These are phyloP conservation scores for Platypus cylindrus DNA, from an alignment of 2,888 invertebrate genomes.

Conservation along the genomic window DNA sequence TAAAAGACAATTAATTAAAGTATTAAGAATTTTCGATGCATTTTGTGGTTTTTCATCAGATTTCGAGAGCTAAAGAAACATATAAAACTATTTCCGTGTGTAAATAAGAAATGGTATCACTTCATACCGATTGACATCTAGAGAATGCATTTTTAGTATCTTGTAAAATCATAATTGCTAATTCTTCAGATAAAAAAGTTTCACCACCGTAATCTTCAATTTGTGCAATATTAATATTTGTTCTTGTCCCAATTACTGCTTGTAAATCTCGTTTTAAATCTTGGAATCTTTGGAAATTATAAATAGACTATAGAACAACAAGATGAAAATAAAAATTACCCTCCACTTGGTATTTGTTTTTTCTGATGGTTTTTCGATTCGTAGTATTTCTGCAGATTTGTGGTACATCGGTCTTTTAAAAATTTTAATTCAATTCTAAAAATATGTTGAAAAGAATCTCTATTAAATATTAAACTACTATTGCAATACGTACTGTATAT, in stretches of 20 bases:
- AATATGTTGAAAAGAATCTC: slow-evolving; percentile 13
- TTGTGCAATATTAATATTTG: slow-evolving; percentile 86
- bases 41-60: slow-evolving; percentile 64
- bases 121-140: slow-evolving; percentile 66
- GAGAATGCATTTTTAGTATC: slow-evolving; percentile 84
- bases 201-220: slow-evolving; percentile 96
- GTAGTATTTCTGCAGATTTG: slow-evolving; percentile 75
- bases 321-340: slow-evolving; percentile 35
- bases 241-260: slow-evolving; percentile 80
- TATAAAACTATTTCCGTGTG: too few species aligned
- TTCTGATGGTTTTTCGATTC: slow-evolving; percentile 90
- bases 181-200: slow-evolving; percentile 89
- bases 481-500: slow-evolving; percentile 46
- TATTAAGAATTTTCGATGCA: slow-evolving; percentile 69
- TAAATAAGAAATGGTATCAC: too few species aligned
- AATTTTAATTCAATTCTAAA: slow-evolving; percentile 58
- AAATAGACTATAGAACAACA: slow-evolving; percentile 1
- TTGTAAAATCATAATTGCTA: slow-evolving; percentile 81
- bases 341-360: slow-evolving; percentile 78
- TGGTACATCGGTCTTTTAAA: slow-evolving; percentile 63
- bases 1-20: slow-evolving; percentile 70
- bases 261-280: slow-evolving; percentile 88
- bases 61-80: slow-evolving; percentile 56
- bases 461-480: slow-evolving; percentile 4
- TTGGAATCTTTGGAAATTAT: slow-evolving; percentile 52